phyloP scores from a whole-genome alignment of 1,140 invertebrate species.

The Trinorchestia longiramus region DNA sequence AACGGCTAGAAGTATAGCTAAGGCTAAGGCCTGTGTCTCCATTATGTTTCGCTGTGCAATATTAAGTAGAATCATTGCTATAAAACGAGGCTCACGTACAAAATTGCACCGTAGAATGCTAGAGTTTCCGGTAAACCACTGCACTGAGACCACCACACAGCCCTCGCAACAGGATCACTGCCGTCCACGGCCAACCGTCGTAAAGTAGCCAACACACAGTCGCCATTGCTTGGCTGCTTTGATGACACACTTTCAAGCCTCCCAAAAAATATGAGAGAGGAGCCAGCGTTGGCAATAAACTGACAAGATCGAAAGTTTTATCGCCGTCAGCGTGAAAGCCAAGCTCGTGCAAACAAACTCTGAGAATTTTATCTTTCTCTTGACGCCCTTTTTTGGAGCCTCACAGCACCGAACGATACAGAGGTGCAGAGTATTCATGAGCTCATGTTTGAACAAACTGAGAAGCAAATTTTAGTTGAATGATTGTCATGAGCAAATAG shows the following conservation, averaged over 20 bases:
- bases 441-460: not conserved
- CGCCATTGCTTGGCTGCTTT: not conserved
- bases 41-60: not conserved
- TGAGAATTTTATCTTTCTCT: slow-evolving; percentile 20
- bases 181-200: not conserved
- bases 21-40: not conserved
- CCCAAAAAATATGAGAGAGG: slow-evolving; percentile 17
- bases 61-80: not conserved
- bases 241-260: not conserved
- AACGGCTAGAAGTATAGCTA: not conserved
- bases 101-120: not conserved
- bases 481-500: not conserved
- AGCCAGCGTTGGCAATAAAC: slow-evolving; percentile 26
- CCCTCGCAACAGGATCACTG: not conserved
- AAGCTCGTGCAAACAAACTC: slow-evolving; percentile 48
- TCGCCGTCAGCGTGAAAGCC: slow-evolving; percentile 47
- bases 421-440: not conserved
- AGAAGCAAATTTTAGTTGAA: not conserved
- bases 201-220: not conserved
- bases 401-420: not conserved
- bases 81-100: not conserved
- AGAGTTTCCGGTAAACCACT: not conserved
- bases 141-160: not conserved
- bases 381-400: not conserved
- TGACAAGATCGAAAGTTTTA: slow-evolving; percentile 54